Conservation (phyloP, 2,797 vertebrate species). For the Kryptolebias ocellatus region DNA sequence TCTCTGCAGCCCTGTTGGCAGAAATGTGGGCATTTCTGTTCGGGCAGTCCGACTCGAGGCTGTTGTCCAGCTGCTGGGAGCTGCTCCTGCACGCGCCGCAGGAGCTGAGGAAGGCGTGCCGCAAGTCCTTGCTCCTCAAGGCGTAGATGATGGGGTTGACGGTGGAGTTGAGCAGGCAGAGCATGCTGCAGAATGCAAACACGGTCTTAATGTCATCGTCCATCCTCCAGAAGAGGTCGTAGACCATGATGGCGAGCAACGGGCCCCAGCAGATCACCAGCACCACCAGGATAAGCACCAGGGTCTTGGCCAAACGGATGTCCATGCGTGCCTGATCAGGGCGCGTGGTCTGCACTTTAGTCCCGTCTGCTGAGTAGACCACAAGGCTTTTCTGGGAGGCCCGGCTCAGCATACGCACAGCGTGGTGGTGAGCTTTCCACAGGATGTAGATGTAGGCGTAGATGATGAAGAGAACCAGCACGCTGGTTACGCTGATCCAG, state of each 20-base stretch:
- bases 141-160: constrained; percentile 99
- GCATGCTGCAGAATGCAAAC: constrained; percentile 99
- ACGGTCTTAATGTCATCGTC: constrained; percentile 97
- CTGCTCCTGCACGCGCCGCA: constrained; percentile 91
- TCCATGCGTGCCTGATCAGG: constrained; percentile 98
- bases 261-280: constrained; percentile 99
- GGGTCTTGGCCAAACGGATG: constrained; percentile 98
- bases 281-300: constrained; percentile 97
- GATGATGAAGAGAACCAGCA: constrained; percentile 95
- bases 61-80: constrained; percentile 94
- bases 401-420: constrained; percentile 96
- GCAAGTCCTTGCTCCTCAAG: constrained; percentile 96
- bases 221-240: constrained; percentile 99
- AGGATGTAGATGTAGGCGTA: constrained; percentile 99
- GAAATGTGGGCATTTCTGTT: constrained; percentile 91
- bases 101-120: constrained; percentile 95
- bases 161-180: constrained; percentile 98
- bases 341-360: constrained; percentile 93
- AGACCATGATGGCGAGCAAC: constrained; percentile 97
- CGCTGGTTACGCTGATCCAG: constrained; percentile 96
- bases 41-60: constrained; percentile 97
- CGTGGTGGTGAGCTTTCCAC: constrained; percentile 98
- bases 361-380: constrained; percentile 93
- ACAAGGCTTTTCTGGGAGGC: constrained; percentile 98
- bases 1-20: constrained; percentile 93